phyloP scores from a whole-genome alignment of 2,888 invertebrate genomes.

The Leucophenga maculata region DNA sequence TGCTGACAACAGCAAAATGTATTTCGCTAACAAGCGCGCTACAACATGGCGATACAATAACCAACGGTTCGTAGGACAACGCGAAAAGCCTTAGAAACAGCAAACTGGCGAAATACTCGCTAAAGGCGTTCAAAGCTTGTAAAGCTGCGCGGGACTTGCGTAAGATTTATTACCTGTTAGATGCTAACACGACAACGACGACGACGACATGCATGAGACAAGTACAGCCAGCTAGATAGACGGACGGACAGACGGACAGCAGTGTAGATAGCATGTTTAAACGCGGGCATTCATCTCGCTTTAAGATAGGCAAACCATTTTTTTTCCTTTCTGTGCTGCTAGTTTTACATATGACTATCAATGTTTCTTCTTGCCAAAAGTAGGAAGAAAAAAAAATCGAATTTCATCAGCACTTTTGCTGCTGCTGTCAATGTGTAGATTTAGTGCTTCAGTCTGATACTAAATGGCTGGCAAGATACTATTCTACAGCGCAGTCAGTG shows the following conservation, averaged over 20 bases:
- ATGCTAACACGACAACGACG: slow-evolving; percentile 37
- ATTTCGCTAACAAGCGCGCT: slow-evolving; percentile 11
- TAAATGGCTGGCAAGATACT: background rate
- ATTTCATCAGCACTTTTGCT: slow-evolving; percentile 21
- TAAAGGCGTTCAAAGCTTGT: slow-evolving; percentile 11
- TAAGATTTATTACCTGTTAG: slow-evolving; percentile 65
- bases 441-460: background rate
- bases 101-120: background rate
- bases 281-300: background rate
- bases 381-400: background rate
- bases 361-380: background rate
- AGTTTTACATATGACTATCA: slow-evolving; percentile 18
- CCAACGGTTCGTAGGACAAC: slow-evolving; percentile 6
- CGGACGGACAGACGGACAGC: slow-evolving; percentile 8
- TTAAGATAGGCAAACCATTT: background rate
- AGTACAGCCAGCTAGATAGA: slow-evolving; percentile 7
- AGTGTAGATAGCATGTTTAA: background rate
- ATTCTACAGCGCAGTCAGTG: too few relatives aligned
- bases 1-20: slow-evolving; percentile 18
- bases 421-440: slow-evolving; percentile 20
- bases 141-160: slow-evolving; percentile 25
- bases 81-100: slow-evolving; percentile 6
- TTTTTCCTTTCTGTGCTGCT: background rate
- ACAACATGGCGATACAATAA: slow-evolving; percentile 1
- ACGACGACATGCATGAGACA: background rate